phyloP scores from a whole-genome alignment of 1,140 invertebrate species.

The Tetragonula clypearis region DNA sequence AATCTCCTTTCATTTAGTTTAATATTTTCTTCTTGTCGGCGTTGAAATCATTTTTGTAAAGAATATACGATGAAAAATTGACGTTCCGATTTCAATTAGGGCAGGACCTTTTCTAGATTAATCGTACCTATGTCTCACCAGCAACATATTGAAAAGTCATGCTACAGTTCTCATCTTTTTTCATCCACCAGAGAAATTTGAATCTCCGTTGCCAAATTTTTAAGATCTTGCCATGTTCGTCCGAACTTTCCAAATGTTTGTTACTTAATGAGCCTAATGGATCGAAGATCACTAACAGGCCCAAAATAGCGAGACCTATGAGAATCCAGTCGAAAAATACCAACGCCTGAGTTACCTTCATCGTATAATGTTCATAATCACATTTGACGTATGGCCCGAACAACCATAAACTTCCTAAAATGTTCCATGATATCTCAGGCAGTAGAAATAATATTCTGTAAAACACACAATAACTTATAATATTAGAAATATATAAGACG shows the following conservation, averaged over 20 bases:
- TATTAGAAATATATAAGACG: background rate
- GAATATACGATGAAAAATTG: background rate
- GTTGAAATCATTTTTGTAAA: background rate
- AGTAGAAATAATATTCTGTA: slow-evolving; percentile 87
- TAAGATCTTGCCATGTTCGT: slow-evolving; percentile 81
- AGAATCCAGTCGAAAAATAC: slow-evolving; percentile 92
- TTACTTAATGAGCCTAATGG: slow-evolving; percentile 88
- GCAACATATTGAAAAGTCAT: slow-evolving; percentile 93
- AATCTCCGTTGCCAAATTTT: slow-evolving; percentile 88
- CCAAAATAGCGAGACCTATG: slow-evolving; percentile 88
- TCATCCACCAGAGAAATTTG: slow-evolving; percentile 91
- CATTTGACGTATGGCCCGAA: slow-evolving; percentile 87
- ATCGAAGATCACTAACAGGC: slow-evolving; percentile 90
- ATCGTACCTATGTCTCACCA: slow-evolving; percentile 83
- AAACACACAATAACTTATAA: slow-evolving; percentile 12
- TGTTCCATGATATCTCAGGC: slow-evolving; percentile 89
- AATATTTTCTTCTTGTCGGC: background rate
- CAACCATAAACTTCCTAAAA: slow-evolving; percentile 91
- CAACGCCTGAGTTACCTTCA: slow-evolving; percentile 88
- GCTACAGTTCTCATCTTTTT: slow-evolving; percentile 89
- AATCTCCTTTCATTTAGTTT: background rate
- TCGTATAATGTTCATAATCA: slow-evolving; percentile 86
- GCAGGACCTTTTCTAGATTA: slow-evolving; percentile 59
- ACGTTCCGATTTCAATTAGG: slow-evolving; percentile 43
- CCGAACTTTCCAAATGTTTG: slow-evolving; percentile 82